Percentiles rank a stretch among this genome's conserved stretches.
Evolutionary conservation across 2,888 invertebrate genomes (phyloP).

Genomic region (Caenorhabditis drosophilae): DNA sequence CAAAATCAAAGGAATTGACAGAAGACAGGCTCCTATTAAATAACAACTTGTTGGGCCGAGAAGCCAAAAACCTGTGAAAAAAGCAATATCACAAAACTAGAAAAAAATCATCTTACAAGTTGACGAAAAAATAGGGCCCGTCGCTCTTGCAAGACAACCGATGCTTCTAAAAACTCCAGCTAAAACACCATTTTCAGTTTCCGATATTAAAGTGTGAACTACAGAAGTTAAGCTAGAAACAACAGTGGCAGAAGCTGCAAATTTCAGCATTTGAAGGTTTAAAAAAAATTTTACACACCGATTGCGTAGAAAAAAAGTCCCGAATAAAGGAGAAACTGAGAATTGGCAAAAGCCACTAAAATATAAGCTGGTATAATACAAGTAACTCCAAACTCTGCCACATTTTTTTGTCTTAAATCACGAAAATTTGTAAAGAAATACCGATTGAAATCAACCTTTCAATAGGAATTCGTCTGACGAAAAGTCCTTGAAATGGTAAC

Average conservation of each 20-base stretch:
- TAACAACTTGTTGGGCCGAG: conserved; percentile 85
- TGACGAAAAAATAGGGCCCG: conserved; percentile 88
- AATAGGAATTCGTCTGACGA: conserved; percentile 82
- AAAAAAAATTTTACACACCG: conserved; percentile 76
- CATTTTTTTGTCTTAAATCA: conserved; percentile 46
- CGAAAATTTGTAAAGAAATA: too few species aligned
- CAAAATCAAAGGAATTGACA: conserved; percentile 77
- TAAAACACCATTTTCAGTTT: conserved; percentile 85
- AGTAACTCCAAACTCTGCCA: conserved; percentile 76
- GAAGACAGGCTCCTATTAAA: conserved; percentile 79
- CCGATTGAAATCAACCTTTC: conserved; percentile 73
- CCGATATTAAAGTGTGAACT: conserved; percentile 80
- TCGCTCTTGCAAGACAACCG: conserved; percentile 88
- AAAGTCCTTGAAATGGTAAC: conserved; percentile 85
- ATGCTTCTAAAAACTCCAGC: conserved; percentile 92
- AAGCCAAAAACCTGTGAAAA: conserved; percentile 84
- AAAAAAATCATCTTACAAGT: conserved; percentile 76
- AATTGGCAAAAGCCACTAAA: conserved; percentile 80
- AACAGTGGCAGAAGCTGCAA: conserved; percentile 77
- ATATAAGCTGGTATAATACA: conserved; percentile 86
- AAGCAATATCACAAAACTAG: conserved; percentile 10
- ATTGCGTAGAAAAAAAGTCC: conserved; percentile 87
- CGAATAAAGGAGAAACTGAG: conserved; percentile 76
- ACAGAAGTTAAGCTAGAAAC: conserved; percentile 93
- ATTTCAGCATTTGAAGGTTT: neutral